Evolutionary conservation across 2,797 vertebrate genomes (phyloP).

Genomic region (Benthosema pterotum): DNA sequence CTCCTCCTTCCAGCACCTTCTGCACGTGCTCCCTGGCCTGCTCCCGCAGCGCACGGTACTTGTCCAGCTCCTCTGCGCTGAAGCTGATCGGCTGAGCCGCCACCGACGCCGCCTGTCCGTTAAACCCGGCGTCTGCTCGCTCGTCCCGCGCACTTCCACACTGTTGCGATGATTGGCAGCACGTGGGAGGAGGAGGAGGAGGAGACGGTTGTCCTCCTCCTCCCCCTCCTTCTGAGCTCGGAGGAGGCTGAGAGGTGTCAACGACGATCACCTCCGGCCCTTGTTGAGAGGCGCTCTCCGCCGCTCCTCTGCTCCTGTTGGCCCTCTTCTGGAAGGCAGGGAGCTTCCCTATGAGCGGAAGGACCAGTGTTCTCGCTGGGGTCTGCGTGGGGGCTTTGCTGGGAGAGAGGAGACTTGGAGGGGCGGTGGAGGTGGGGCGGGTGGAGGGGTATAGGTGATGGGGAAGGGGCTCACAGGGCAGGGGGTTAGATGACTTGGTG

Average conservation of each 20-base stretch:
- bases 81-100: constrained; percentile 89
- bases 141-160: constrained; percentile 57
- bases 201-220: too few relatives aligned
- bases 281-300: constrained; percentile 59
- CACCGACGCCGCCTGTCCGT: constrained; percentile 77
- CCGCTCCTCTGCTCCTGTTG: constrained; percentile 59
- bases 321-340: constrained; percentile 75
- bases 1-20: constrained; percentile 87
- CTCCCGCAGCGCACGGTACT: constrained; percentile 92
- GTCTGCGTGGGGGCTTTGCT: constrained; percentile 54
- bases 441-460: constrained; percentile 16
- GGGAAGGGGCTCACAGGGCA: constrained; percentile 8
- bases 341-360: constrained; percentile 83
- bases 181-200: constrained; percentile 35
- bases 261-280: constrained; percentile 42
- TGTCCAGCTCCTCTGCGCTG: constrained; percentile 94
- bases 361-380: constrained; percentile 52
- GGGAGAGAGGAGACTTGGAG: constrained; percentile 14
- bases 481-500: constrained; percentile 29
- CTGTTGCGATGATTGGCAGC: constrained; percentile 36
- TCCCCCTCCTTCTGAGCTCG: constrained; percentile 66
- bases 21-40: constrained; percentile 97
- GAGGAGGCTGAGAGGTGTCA: too few relatives aligned
- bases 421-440: constrained; percentile 33
- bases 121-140: constrained; percentile 49